Conservation (phyloP, 2,113 vertebrate genomes). For the Baryphthengus martii region DNA sequence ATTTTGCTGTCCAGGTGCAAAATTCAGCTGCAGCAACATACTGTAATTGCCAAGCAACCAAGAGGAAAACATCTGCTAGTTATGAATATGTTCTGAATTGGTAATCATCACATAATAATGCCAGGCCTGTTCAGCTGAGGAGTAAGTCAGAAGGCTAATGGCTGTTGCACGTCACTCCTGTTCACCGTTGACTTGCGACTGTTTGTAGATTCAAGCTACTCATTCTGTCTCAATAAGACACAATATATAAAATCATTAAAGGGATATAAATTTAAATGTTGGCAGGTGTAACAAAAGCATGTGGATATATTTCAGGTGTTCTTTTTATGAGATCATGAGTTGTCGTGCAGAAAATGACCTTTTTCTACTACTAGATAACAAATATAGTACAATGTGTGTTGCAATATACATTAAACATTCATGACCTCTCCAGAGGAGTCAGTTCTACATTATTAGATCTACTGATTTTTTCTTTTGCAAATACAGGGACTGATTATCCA, state of each 20-base stretch:
- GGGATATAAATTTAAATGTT: background rate
- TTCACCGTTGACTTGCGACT: background rate
- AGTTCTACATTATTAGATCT: background rate
- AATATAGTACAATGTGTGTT: background rate
- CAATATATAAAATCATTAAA: background rate
- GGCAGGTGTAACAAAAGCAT: background rate
- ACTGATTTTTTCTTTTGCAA: background rate
- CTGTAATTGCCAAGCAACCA: conserved; percentile 60
- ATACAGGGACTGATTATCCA: background rate
- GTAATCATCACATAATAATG: conserved; percentile 55
- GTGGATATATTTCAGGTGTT: background rate
- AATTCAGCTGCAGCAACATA: conserved; percentile 52
- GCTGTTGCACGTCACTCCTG: background rate
- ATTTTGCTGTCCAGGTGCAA: conserved; percentile 42
- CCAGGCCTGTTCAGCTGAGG: conserved; percentile 2
- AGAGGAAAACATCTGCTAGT: conserved; percentile 52
- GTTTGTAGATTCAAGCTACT: background rate
- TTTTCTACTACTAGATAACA: background rate
- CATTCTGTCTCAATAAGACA: background rate
- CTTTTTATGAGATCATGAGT: background rate
- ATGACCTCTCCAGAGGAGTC: background rate
- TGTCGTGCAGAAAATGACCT: background rate
- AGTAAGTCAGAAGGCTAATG: background rate
- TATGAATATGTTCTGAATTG: conserved; percentile 57
- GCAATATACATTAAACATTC: background rate